phyloP scores from a whole-genome alignment of 2,113 vertebrate genomes.

The Sardina pilchardus region DNA sequence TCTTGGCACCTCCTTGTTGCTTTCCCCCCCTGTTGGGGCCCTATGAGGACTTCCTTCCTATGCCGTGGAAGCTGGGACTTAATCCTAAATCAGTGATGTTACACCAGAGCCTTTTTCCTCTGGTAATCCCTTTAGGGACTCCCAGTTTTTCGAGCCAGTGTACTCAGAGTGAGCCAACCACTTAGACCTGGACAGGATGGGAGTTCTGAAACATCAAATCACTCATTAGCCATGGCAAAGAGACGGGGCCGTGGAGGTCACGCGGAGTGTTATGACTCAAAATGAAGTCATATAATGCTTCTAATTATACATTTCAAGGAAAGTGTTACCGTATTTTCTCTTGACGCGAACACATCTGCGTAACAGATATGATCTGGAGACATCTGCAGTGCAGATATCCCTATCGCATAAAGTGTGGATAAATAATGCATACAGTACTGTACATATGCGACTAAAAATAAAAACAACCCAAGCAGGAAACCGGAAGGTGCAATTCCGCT shows the following conservation, averaged over 20 bases:
- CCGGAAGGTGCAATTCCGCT: conserved; percentile 30
- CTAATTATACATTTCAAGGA: conserved; percentile 7
- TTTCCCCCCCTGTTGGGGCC: not conserved
- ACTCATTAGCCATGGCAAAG: not conserved
- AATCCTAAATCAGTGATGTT: conserved; percentile 6
- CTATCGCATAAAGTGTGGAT: not conserved
- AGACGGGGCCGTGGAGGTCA: not conserved
- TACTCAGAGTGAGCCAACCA: not conserved
- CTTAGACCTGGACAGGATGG: not conserved
- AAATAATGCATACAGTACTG: conserved; percentile 8
- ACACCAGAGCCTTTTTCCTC: not conserved
- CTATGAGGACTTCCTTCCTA: not conserved
- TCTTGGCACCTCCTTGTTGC: not conserved
- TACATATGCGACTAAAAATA: conserved; percentile 18
- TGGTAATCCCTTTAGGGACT: not conserved
- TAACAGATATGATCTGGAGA: conserved; percentile 21
- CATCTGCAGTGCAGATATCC: not conserved
- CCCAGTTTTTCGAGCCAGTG: not conserved
- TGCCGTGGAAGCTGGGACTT: not conserved
- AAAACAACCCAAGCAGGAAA: conserved; percentile 22
- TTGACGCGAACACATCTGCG: not conserved
- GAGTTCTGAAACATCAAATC: conserved; percentile 4
- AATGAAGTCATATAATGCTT: conserved; percentile 20
- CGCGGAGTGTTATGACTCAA: conserved; percentile 8
- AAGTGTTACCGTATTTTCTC: conserved; percentile 14